These are phyloP conservation scores for Xiphydria camelus DNA, from an alignment of 2,888 invertebrate species.

Conservation along the genomic window DNA sequence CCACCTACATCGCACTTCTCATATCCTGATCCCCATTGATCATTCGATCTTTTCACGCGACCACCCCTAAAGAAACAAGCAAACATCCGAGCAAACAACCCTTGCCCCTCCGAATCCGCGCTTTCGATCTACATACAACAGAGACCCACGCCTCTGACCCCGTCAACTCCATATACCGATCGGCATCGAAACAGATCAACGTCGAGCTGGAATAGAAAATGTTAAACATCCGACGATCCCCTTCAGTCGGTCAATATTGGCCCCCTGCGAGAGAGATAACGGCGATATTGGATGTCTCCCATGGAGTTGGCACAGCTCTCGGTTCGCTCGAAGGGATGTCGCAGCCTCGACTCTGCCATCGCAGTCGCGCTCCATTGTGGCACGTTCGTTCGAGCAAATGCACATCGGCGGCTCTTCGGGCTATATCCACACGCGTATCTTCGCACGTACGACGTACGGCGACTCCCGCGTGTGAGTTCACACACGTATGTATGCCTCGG, in stretches of 20 bases:
- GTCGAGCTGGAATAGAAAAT: conserved; percentile 9
- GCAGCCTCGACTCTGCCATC: background rate
- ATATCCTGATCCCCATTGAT: too few relatives aligned
- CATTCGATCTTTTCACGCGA: too few relatives aligned
- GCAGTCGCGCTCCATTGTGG: conserved; percentile 47
- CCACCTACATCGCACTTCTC: too few relatives aligned
- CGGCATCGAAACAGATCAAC: too few relatives aligned
- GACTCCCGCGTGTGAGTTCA: conserved; percentile 18
- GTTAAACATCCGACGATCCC: conserved; percentile 13
- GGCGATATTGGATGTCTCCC: conserved; percentile 53
- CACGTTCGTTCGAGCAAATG: conserved; percentile 54
- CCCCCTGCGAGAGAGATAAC: conserved; percentile 48
- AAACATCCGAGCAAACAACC: too few relatives aligned
- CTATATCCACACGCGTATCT: conserved; percentile 6
- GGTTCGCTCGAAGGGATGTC: background rate
- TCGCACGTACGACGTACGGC: conserved; percentile 15
- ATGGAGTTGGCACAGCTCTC: too few relatives aligned
- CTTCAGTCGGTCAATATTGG: conserved; percentile 48
- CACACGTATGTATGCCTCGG: conserved; percentile 10
- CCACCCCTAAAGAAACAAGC: too few relatives aligned
- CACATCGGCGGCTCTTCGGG: conserved; percentile 42
- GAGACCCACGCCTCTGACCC: too few relatives aligned
- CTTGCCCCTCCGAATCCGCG: too few relatives aligned
- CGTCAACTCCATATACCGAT: too few relatives aligned
- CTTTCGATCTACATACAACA: too few relatives aligned